phyloP scores from a whole-genome alignment of 2,797 vertebrate genomes.

The Agapornis canus region DNA sequence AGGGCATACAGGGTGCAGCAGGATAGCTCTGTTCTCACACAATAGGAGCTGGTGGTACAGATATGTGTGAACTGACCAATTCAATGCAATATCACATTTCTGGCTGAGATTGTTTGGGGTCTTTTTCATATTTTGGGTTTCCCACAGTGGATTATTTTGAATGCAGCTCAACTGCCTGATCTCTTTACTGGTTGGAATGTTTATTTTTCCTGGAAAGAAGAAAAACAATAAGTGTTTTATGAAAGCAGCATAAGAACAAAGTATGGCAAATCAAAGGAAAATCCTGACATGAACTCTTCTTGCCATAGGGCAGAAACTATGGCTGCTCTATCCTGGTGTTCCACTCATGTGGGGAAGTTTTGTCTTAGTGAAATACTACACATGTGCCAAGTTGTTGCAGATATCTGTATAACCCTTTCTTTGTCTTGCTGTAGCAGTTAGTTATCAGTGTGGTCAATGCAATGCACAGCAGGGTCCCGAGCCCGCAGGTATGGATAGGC shows the following conservation, averaged over 20 bases:
- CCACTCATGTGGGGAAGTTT: neutral
- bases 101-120: neutral
- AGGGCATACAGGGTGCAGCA: neutral
- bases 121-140: neutral
- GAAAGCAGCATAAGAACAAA: slow-evolving; percentile 32
- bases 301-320: neutral
- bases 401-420: neutral
- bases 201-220: slow-evolving; percentile 36
- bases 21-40: neutral
- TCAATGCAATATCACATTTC: neutral
- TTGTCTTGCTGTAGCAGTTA: neutral
- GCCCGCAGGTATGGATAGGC: neutral
- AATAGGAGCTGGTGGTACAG: neutral
- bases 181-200: slow-evolving; percentile 32
- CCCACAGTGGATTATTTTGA: neutral
- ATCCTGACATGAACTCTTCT: slow-evolving; percentile 32
- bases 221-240: slow-evolving; percentile 23
- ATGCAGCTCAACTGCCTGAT: neutral
- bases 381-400: neutral
- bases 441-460: neutral
- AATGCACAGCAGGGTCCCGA: neutral
- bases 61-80: neutral
- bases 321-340: neutral
- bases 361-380: neutral
- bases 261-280: slow-evolving; percentile 34